Evolutionary conservation across 2,113 vertebrate species (phyloP).

Genomic region (Albula glossodonta): DNA sequence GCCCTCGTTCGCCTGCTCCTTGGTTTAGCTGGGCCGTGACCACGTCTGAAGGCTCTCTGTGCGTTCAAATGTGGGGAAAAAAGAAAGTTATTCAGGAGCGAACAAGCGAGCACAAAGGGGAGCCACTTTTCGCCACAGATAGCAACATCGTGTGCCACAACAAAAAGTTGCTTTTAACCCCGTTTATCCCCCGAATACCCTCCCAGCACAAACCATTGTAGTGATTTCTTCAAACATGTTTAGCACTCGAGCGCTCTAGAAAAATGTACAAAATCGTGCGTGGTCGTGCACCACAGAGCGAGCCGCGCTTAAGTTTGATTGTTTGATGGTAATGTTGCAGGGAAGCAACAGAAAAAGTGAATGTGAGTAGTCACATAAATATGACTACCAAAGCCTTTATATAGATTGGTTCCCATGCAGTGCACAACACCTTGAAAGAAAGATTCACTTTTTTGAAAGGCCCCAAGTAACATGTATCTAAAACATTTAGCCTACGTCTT

Average conservation of each 20-base stretch:
- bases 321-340: no score
- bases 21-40: constrained; percentile 69
- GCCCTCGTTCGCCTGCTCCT: constrained; percentile 71
- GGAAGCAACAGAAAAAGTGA: no score
- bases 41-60: constrained; percentile 16
- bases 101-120: constrained; percentile 83
- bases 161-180: constrained; percentile 66
- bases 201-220: constrained; percentile 57
- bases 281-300: no score
- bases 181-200: constrained; percentile 74
- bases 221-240: constrained; percentile 57
- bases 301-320: no score
- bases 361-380: no score
- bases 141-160: constrained; percentile 64
- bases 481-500: no score
- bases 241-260: constrained; percentile 32
- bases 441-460: no score
- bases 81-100: constrained; percentile 49
- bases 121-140: constrained; percentile 74
- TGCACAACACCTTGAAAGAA: no score
- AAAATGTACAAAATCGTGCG: constrained; percentile 22
- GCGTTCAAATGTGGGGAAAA: no score
- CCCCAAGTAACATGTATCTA: no score
- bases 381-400: no score
- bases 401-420: no score